Evolutionary conservation across 1,140 invertebrate genomes (phyloP).

Genomic region (Nasonia giraulti): DNA sequence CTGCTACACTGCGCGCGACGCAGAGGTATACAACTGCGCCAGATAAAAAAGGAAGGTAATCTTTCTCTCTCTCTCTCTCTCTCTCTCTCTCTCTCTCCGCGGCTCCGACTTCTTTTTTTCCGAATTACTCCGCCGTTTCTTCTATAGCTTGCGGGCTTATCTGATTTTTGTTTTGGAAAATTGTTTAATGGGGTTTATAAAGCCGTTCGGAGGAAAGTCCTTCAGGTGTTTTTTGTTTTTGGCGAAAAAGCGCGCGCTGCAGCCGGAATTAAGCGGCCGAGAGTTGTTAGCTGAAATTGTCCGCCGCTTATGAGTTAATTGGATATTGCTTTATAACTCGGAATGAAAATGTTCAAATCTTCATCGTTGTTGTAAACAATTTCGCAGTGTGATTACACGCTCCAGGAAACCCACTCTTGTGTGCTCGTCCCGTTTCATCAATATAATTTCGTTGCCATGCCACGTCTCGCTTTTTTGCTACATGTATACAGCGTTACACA

Average conservation of each 20-base stretch:
- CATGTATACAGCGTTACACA: too few relatives aligned
- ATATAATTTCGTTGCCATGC: too few relatives aligned
- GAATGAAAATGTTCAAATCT: not conserved
- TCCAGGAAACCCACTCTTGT: too few relatives aligned
- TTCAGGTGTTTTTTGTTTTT: not conserved
- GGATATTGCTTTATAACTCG: not conserved
- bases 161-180: not conserved
- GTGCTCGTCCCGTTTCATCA: too few relatives aligned
- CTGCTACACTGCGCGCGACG: not conserved
- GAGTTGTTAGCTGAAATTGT: not conserved
- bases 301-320: not conserved
- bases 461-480: too few relatives aligned
- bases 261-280: not conserved
- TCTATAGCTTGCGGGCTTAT: not conserved
- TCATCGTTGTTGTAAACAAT: not conserved
- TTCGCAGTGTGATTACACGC: too few relatives aligned
- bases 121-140: too few relatives aligned
- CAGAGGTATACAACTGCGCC: constrained; percentile 1
- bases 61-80: constrained; percentile 8
- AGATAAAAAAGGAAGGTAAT: constrained; percentile 40
- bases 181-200: not conserved
- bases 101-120: not conserved
- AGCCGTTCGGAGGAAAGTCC: not conserved
- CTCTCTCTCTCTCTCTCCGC: not conserved
- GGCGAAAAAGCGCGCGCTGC: not conserved